These are phyloP conservation scores for Colius striatus DNA, from an alignment of 2,113 vertebrate species.

Conservation along the genomic window DNA sequence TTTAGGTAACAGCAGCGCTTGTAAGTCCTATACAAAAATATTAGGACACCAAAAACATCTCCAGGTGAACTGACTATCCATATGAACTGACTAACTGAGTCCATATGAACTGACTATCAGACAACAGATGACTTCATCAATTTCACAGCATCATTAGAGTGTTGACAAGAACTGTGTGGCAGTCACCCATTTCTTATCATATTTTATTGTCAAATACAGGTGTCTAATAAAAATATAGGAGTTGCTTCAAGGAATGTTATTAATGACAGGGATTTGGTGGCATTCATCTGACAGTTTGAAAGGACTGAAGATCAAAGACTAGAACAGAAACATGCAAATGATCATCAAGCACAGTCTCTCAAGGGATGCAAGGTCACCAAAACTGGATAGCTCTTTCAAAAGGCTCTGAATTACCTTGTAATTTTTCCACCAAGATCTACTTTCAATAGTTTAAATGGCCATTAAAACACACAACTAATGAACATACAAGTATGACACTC, in stretches of 20 bases:
- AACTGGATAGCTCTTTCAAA: neutral
- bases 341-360: neutral
- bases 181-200: neutral
- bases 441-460: neutral
- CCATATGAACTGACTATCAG: neutral
- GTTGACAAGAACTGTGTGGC: neutral
- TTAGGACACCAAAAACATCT: neutral
- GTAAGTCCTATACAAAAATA: neutral
- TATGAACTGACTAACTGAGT: neutral
- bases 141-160: neutral
- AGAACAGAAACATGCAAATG: neutral
- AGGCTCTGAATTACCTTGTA: neutral
- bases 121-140: neutral
- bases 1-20: neutral
- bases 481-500: neutral
- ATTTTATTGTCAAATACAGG: neutral
- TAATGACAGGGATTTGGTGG: neutral
- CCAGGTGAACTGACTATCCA: too few species aligned
- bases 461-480: neutral
- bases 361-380: neutral
- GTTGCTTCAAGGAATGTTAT: neutral
- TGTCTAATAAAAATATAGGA: neutral
- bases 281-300: neutral
- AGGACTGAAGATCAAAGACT: neutral
- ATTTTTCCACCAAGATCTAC: neutral